Base-by-base conservation (phyloP, 2,797 vertebrate species). In the Fistularia tabacaria region DNA sequence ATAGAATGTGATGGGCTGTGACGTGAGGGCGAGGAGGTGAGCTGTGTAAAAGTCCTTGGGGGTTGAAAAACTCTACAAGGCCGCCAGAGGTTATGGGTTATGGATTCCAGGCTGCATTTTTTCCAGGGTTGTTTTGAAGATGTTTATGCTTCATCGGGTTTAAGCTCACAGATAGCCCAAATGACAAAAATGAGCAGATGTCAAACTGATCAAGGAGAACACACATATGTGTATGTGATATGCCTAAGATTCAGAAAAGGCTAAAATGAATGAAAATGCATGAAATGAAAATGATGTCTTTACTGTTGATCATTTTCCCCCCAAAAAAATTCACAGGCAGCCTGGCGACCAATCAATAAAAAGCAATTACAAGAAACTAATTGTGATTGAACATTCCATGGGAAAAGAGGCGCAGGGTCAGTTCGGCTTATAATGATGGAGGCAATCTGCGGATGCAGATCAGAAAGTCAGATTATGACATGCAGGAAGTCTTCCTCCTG, bases 11-110 rank as follows among this genome's bases (percentile, higher is more conserved):
- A 80, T 62, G 67, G 56, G 62, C 58, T 76, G 71, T 70, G 79
- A 83, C 61, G n/a, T 42, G 48, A 73, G 81, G 81, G 66, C 81
- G 76, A 38, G 69, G 71, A 78, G 76, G 76, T 68, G 76, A 72
- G 58, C 47, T 64, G 56, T 69, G 64, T 57, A 62, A 70, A 69
- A 55, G 59, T 74, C 64, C 69, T 64, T 58, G 49, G 66, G 62
- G 57, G 54, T 41, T 57, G 14, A 53, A 59, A 62, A 80, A 74
- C 50, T 68, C 61, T 61, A 10, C 0, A 11, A 54, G 66, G 62
- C 62, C 69, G 67, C 66, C 13, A 11, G 44, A 49, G 67, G 67
- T 66, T 77, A 76, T 15, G 60, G 73, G 69, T 75, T 59, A 62
- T 52, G 7, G 7, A 47, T 42, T 58, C 38, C 36, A 11, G 14